Evolutionary conservation across 2,888 invertebrate species (phyloP).

Genomic region (Agrotis segetum): DNA sequence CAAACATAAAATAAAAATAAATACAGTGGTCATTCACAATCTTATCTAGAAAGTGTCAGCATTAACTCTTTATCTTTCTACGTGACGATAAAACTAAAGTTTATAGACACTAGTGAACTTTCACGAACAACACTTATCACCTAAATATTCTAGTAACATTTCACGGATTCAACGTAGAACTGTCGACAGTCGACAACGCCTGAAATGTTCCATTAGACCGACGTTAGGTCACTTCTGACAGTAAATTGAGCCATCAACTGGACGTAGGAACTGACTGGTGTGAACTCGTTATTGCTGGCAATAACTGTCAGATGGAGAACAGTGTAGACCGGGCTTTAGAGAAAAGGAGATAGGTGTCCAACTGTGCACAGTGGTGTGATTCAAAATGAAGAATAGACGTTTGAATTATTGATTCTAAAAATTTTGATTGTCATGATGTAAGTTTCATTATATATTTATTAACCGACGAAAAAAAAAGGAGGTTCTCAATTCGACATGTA

Average conservation of each 20-base stretch:
- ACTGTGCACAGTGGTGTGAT: background rate
- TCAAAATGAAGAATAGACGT: background rate
- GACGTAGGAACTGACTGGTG: conserved; percentile 19
- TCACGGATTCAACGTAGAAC: background rate
- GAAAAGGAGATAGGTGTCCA: background rate
- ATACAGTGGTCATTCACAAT: background rate
- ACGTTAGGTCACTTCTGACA: conserved; percentile 36
- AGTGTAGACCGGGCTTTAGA: conserved; percentile 18
- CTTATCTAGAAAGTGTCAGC: background rate
- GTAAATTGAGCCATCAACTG: conserved; percentile 40
- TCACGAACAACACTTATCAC: conserved; percentile 3
- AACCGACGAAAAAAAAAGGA: too few species aligned
- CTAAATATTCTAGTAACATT: conserved; percentile 40
- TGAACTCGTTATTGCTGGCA: conserved; percentile 24
- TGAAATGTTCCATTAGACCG: conserved; percentile 48
- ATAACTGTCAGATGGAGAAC: conserved; percentile 27
- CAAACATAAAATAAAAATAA: background rate
- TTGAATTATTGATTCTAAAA: background rate
- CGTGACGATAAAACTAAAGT: background rate
- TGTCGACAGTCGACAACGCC: conserved; percentile 32
- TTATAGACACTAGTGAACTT: background rate
- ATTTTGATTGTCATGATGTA: too few species aligned
- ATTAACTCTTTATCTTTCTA: background rate
- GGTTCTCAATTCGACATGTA: too few species aligned
- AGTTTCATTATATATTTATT: too few species aligned